Base-by-base conservation (phyloP, 2,797 vertebrate species). In the Falco columbarius region DNA sequence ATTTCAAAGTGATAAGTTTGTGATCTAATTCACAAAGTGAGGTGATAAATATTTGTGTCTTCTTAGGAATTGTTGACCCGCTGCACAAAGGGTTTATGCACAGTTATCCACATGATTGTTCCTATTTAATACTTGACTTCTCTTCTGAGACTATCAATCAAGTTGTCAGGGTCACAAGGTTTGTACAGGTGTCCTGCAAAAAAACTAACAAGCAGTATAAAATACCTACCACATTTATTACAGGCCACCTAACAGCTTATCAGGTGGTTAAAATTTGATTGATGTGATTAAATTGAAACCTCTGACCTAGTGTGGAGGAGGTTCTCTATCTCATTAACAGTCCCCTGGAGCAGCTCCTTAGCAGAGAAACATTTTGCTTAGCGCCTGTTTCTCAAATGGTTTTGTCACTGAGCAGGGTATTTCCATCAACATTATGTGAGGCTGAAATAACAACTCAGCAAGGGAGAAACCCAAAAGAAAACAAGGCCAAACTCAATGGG, bases 401-500 rank as follows among this genome's bases (percentile, higher is more conserved):
- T 89, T 86, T 93, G 52, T 72, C 73, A 91, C 62, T 18, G 26
- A 72, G 47, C 23, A 81, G 30, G 9, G 20, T 51, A 71, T 83
- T 93, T 81, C 26, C 62, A 91, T 54, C 76, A 79, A 68, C 42
- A 30, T 87, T 81, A 76, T 22, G 12, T 18, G 34, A 79, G 70
- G 59, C n/a, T 92, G 38, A 92, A 97, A 86, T 61, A 92, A 73
- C 74, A 90, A 72, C 34, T 47, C 63, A 7, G 54, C 5, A 46
- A 90, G 49, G 47, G 27, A 82, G 17, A 95, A 95, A 85, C 12
- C 7, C 55, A 81, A 71, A 83, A 81, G 65, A 91, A 89, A 94
- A 72, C 73, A 93, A 93, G 75, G 52, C 55, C 54, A 85, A 90
- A 87, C 22, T 94, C 88, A 92, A 56, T 36, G 36, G 86, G 66